Percentiles rank a stretch among this genome's conserved stretches.
Conservation (phyloP, 1,140 invertebrate species). For the Dinoponera quadriceps region DNA sequence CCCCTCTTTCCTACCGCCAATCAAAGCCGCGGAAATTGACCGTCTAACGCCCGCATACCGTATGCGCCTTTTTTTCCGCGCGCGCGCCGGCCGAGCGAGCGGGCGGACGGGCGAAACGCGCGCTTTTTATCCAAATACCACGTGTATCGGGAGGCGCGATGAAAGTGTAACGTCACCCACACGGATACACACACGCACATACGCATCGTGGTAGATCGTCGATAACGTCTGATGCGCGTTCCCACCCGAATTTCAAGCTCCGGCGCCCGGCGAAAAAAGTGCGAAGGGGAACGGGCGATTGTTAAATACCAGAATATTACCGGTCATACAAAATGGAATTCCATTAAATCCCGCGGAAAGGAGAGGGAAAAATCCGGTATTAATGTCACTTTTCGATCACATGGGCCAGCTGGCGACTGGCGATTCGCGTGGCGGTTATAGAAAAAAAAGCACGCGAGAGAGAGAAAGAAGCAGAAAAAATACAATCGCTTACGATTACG, state of each 20-base stretch:
- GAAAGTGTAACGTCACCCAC: conserved; percentile 50
- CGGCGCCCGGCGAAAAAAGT: conserved; percentile 34
- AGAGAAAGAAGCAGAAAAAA: too few relatives aligned
- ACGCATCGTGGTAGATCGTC: conserved; percentile 33
- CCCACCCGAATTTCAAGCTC: conserved; percentile 53
- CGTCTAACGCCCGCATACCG: conserved; percentile 68
- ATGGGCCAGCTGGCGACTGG: conserved; percentile 7
- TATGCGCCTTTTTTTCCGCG: conserved; percentile 66
- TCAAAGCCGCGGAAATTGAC: conserved; percentile 77
- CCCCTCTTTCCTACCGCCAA: conserved; percentile 69
- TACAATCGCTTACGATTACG: too few relatives aligned
- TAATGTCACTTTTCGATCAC: conserved; percentile 44
- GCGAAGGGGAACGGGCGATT: conserved; percentile 46
- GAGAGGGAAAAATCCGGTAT: conserved; percentile 27
- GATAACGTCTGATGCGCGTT: conserved; percentile 47
- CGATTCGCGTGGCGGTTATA: conserved; percentile 20
- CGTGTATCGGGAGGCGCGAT: conserved; percentile 39
- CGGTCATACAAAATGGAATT: conserved; percentile 50
- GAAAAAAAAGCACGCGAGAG: background rate
- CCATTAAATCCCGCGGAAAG: conserved; percentile 9
- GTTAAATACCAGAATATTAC: conserved; percentile 52
- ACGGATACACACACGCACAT: background rate
- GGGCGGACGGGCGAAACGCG: too few relatives aligned
- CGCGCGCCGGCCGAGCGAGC: background rate
- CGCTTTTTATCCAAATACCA: conserved; percentile 51